Evolutionary conservation across 1,140 invertebrate species (phyloP).

Genomic region (Phthorimaea operculella): DNA sequence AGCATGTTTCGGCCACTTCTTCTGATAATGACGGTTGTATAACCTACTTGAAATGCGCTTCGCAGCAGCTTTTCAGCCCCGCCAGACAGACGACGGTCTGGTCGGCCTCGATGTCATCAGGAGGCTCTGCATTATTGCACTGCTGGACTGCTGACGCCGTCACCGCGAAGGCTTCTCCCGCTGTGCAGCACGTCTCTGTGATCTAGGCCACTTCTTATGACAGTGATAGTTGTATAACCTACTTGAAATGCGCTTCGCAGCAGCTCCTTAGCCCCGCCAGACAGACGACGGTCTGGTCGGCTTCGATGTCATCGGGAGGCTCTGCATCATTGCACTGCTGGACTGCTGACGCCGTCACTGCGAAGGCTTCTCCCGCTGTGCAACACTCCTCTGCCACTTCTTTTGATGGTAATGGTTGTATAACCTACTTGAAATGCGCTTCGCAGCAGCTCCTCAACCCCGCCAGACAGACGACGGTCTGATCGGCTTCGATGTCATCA

Average conservation of each 20-base stretch:
- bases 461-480: constrained; percentile 23
- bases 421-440: constrained; percentile 30
- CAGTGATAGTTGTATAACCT: constrained; percentile 13
- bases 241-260: constrained; percentile 40
- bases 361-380: constrained; percentile 28
- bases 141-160: constrained; percentile 9
- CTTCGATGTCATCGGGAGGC: constrained; percentile 32
- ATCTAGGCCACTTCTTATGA: constrained; percentile 23
- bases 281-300: constrained; percentile 29
- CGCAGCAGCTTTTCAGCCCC: constrained; percentile 33
- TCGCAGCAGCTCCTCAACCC: constrained; percentile 36
- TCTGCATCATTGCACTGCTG: constrained; percentile 18
- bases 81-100: constrained; percentile 24
- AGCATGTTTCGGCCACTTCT: constrained; percentile 38
- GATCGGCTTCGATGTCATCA: constrained; percentile 33
- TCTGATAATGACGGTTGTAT: constrained; percentile 15
- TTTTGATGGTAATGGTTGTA: not conserved
- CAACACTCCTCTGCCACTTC: constrained; percentile 37
- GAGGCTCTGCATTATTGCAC: constrained; percentile 21
- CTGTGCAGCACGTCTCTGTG: constrained; percentile 37
- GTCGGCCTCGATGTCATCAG: constrained; percentile 35
- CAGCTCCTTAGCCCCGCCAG: constrained; percentile 26
- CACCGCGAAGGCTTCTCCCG: constrained; percentile 30
- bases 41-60: constrained; percentile 34
- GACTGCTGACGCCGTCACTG: constrained; percentile 14